phyloP scores from a whole-genome alignment of 1,140 invertebrate species.

The Heliothis virescens region DNA sequence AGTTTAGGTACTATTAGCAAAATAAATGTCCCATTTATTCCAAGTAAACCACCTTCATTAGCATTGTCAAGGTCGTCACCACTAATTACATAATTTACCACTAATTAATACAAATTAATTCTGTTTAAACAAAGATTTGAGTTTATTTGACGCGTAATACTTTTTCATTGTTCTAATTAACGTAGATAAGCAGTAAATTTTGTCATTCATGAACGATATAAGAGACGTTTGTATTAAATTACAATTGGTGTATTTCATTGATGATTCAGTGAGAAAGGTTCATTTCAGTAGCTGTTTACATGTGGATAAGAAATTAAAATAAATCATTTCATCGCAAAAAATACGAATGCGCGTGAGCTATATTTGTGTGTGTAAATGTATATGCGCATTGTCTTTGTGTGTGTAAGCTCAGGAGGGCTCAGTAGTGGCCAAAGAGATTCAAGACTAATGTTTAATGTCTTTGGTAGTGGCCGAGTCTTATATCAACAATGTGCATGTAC shows the following conservation, averaged over 20 bases:
- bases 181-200: neutral
- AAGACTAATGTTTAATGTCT: too few species aligned
- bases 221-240: neutral
- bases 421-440: too few species aligned
- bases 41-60: neutral
- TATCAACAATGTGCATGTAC: too few species aligned
- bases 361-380: too few species aligned
- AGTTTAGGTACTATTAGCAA: neutral
- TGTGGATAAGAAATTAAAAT: too few species aligned
- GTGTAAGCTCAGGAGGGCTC: too few species aligned
- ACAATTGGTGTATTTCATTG: neutral
- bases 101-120: conserved; percentile 19
- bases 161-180: neutral
- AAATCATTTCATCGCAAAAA: too few species aligned
- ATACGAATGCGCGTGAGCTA: too few species aligned
- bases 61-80: neutral
- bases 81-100: neutral
- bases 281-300: too few species aligned
- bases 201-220: conserved; percentile 11
- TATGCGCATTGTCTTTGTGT: too few species aligned
- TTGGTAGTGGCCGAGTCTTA: too few species aligned
- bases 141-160: neutral
- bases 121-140: neutral
- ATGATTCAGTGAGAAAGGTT: conserved; percentile 9
- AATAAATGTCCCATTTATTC: neutral